Evolutionary conservation across 2,888 invertebrate genomes (phyloP), one percentile per base, ranked within the genome.

Genomic region (Palloptera scutellata): DNA sequence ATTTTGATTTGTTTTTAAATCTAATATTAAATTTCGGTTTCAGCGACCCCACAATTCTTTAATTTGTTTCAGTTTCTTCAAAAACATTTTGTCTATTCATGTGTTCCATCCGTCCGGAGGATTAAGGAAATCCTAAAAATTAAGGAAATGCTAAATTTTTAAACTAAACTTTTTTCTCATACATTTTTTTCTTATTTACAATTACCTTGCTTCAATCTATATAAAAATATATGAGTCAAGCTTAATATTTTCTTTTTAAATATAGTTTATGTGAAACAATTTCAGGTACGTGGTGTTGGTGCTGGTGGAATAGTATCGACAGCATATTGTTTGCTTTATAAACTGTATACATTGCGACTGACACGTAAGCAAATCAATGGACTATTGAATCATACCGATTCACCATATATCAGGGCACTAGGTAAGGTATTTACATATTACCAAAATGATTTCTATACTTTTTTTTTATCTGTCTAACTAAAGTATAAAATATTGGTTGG

Each of bases 301-400:
- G 98, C 98, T 52, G 99, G 99, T 63, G 99, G 99, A 61, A 98
- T 99, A 70, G 98, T 99, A 19, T 98, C 98, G n/a, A 98, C 98
- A 68, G 98, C 99, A 0, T 99, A 95, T 86, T 99, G 99, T 85
- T 89, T 99, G n/a, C 89, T 99, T 43, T 99, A 98, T 87, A 98
- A 99, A 86, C 87, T 99, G 72, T 99, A 96, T 86, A 98, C 98
- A 1, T 87, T 99, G 78, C 92, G 95, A 77, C 87, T 99, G 75
- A 98, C 99, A n/a, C 89, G 98, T 72, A 99, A 98, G 86, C 99
- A 99, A 86, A 89, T 99, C 73, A 96, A 95, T 81, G 97, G 97
- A 65, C 90, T 99, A 71, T 90, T 98, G 75, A 95, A 95, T 79
- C 98, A 98, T 86, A 89, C 91, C 61, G 98, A 98, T 87, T 98